Evolutionary conservation across 1,140 invertebrate species (phyloP), one percentile per base, ranked within the genome.

Genomic region (Leptonema lineaticorne): DNA sequence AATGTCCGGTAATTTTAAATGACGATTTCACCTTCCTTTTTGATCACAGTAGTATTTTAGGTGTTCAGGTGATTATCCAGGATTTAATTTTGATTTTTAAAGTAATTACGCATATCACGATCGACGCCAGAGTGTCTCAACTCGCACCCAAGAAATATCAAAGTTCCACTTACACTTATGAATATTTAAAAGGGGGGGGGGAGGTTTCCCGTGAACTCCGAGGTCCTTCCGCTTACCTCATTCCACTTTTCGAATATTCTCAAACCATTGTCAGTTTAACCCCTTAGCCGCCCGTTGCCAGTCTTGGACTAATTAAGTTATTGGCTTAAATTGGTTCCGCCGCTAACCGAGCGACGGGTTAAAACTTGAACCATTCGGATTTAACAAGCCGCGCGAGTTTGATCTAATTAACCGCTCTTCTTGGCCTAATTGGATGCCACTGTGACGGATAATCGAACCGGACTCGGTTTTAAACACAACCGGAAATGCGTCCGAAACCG

Each of bases 301-400:
- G 69, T 68, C 69, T 71, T 63, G 29, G 62, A 66, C 69, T 71
- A 71, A 71, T 71, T 71, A 67, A 71, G 69, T 71, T 71, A 71
- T 71, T 67, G 69, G 69, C 67, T 71, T 71, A 71, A 71, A 71
- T 71, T 71, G 69, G 69, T 71, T 71, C 69, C 69, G 69, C 64
- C 69, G 69, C 58, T 60, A 63, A 67, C 65, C 65, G 65, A 62
- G 69, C 65, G 69, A 64, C 59, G 65, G 67, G 69, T 67, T 71
- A 62, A 60, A 71, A 68, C 59, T 67, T 64, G 60, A 57, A 56
- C 68, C 68, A 66, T 66, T 62, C 68, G 56, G 63, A 66, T 65
- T 66, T 64, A 64, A 64, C 62, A 64, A 64, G 62, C 62, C 60
- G 60, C 60, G 60, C 60, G 60, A 37, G 18, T 9, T 26, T 46